These are phyloP conservation scores for Nymphalis c-album DNA, from an alignment of 2,888 invertebrate genomes.

Conservation along the genomic window DNA sequence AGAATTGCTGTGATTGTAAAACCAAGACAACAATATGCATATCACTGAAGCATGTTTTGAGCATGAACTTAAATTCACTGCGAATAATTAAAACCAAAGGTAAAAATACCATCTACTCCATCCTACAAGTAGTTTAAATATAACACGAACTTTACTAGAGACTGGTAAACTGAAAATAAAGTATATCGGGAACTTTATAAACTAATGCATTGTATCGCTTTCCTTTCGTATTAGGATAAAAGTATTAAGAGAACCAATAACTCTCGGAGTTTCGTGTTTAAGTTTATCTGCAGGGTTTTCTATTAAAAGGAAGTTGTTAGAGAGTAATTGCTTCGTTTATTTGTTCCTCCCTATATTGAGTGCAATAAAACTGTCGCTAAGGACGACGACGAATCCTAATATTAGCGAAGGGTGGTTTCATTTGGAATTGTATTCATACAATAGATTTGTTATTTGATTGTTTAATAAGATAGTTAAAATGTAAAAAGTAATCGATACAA, in stretches of 20 bases:
- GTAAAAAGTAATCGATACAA: no score
- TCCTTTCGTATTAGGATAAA: neutral
- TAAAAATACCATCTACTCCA: no score
- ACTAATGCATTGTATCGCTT: neutral
- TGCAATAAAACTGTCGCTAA: conserved; percentile 39
- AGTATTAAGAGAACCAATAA: conserved; percentile 9
- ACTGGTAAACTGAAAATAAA: neutral
- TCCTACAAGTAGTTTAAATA: no score
- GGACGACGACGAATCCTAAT: conserved; percentile 26
- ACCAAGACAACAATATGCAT: no score
- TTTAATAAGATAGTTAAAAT: no score
- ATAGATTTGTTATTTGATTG: no score
- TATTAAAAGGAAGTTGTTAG: conserved; percentile 34
- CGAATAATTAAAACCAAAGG: no score
- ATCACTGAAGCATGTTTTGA: no score
- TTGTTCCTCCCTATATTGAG: conserved; percentile 47
- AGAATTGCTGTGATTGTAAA: no score
- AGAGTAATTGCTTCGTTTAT: conserved; percentile 52
- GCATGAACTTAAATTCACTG: no score
- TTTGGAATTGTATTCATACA: neutral
- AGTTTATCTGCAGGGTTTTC: conserved; percentile 7
- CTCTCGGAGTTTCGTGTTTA: conserved; percentile 4
- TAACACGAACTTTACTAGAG: no score
- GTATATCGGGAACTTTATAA: neutral
- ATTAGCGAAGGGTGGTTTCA: conserved; percentile 22